A percentile compares a stretch with the other conserved stretches of the same genome.
Evolutionary conservation across 2,888 invertebrate species (phyloP).

Genomic region (Pollenia labialis): DNA sequence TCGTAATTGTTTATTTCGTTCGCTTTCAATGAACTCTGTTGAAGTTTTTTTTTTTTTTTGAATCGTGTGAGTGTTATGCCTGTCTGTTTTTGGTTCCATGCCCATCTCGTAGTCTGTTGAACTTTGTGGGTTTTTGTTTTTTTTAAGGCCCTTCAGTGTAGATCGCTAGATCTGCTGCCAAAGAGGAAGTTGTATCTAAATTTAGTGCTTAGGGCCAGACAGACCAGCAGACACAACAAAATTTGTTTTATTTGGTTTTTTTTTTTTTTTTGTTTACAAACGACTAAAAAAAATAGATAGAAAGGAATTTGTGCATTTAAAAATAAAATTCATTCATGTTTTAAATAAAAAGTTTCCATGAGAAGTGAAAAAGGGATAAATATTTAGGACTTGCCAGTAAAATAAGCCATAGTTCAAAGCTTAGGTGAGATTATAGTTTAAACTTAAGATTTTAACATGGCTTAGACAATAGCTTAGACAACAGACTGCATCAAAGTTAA

Average conservation of each 20-base stretch:
- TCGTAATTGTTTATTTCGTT: constrained; percentile 38
- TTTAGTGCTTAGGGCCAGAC: constrained; percentile 69
- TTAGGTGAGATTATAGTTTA: no score
- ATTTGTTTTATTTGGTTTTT: background rate
- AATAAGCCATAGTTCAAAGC: no score
- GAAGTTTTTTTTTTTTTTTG: background rate
- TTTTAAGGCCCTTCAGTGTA: background rate
- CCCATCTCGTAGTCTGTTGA: constrained; percentile 52
- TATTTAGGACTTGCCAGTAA: no score
- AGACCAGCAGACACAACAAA: constrained; percentile 64
- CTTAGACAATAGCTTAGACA: no score
- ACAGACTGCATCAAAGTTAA: no score
- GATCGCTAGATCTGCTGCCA: constrained; percentile 52
- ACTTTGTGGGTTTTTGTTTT: constrained; percentile 37
- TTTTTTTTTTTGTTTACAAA: background rate
- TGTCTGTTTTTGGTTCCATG: background rate
- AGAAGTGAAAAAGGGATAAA: no score
- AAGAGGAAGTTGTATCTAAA: constrained; percentile 71
- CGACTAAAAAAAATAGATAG: background rate
- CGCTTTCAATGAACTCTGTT: constrained; percentile 54
- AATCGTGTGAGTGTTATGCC: background rate
- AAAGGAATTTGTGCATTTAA: background rate
- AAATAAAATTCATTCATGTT: background rate
- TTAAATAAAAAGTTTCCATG: background rate
- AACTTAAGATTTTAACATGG: no score